Conservation (phyloP, 2,113 vertebrate genomes). For the Atlantisia rogersi region DNA sequence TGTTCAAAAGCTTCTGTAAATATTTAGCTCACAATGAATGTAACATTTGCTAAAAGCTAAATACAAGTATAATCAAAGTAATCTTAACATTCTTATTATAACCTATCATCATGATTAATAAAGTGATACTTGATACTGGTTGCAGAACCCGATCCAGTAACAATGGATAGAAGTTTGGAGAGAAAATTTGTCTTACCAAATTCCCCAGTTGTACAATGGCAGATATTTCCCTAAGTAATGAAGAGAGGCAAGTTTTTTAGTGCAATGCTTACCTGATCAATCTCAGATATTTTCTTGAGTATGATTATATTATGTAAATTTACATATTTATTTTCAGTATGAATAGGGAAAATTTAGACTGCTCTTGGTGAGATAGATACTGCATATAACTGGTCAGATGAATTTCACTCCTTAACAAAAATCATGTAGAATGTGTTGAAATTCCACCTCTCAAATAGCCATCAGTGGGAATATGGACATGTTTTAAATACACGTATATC, state of each 20-base stretch:
- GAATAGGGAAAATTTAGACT: neutral
- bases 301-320: neutral
- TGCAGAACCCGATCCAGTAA: neutral
- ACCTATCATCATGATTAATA: neutral
- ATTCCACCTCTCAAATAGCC: neutral
- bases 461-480: neutral
- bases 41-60: neutral
- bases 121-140: neutral
- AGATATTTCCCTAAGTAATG: neutral
- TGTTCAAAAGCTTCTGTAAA: neutral
- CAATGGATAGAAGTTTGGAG: neutral
- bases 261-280: neutral
- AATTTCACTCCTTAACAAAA: neutral
- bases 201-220: neutral
- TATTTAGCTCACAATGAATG: neutral
- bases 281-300: neutral
- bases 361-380: neutral
- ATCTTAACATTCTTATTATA: neutral
- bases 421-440: neutral
- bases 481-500: neutral
- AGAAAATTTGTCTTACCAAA: neutral
- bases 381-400: neutral
- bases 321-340: neutral
- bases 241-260: neutral
- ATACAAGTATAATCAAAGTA: neutral